Evolutionary conservation across 37 sponge, comb jelly and placozoan genomes (phyloP), one percentile per base, ranked within the genome.

Genomic region (Mnemiopsis leidyi): DNA sequence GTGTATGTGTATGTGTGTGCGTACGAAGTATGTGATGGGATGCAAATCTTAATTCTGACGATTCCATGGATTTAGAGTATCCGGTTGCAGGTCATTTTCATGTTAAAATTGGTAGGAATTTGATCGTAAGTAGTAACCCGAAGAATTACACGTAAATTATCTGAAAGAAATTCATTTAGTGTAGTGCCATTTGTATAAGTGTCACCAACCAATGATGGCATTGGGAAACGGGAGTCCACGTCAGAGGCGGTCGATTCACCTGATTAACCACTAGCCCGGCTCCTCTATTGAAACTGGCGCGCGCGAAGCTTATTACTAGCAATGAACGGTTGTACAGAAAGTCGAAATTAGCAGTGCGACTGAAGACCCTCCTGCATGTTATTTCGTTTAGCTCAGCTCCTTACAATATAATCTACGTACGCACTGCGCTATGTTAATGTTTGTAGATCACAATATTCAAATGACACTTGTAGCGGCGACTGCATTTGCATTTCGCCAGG

Each of bases 251-350:
- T n/a, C n/a, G n/a, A n/a, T n/a, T n/a, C n/a, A n/a, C n/a, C n/a
- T n/a, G n/a, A n/a, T n/a, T n/a, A n/a, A n/a, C n/a, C n/a, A n/a
- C n/a, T n/a, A n/a, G n/a, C n/a, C n/a, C n/a, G n/a, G n/a, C n/a
- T n/a, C n/a, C n/a, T n/a, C n/a, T n/a, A 5, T 71, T n/a, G n/a
- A 71, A n/a, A 71, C n/a, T 29, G 30, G 75, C 25, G 75, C 90
- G 61, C 90, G 39, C 90, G 61, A 13, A 23, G 90, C 90, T 85
- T 77, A 40, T 85, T 85, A 25, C 90, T 85, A 85, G 90, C 48
- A 85, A 85, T 32, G 1, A 23, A 13, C 29, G 0, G 61, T 39
- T 21, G 61, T 85, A 40, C 90, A 38, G 29, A 85, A 26, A 2
- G n/a, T n/a, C 35, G n/a, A 39, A 33, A 40, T 32, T 61, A 85